A percentile compares a stretch with the other conserved stretches of the same genome.
These are phyloP conservation scores for Ptiloglossa arizonensis DNA, from an alignment of 1,140 invertebrate species.

Conservation along the genomic window DNA sequence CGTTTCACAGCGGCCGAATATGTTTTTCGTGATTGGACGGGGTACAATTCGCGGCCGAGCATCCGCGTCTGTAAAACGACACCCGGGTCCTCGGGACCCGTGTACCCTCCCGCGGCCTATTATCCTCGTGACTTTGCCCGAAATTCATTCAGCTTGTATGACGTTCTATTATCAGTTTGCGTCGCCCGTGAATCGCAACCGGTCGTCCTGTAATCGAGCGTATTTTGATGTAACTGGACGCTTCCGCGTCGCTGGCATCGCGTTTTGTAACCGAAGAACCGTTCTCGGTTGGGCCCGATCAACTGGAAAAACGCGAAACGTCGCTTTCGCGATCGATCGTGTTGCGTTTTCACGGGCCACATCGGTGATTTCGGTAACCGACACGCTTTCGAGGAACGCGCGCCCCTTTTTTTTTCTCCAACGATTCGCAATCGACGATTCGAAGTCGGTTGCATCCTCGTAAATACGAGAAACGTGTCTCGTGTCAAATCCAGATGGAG, in stretches of 20 bases:
- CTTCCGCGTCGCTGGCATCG: not conserved
- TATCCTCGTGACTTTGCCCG: not conserved
- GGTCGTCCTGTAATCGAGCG: slow-evolving; percentile 15
- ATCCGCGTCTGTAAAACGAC: slow-evolving; percentile 13
- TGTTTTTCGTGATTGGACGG: not conserved
- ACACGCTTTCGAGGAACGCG: no score
- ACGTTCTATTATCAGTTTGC: slow-evolving; percentile 17
- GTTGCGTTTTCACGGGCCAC: not conserved
- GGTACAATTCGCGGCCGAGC: not conserved
- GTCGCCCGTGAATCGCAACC: slow-evolving; percentile 9
- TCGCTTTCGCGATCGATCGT: not conserved
- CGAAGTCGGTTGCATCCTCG: no score
- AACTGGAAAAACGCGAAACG: not conserved
- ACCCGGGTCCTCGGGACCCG: not conserved
- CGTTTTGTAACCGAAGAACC: slow-evolving; percentile 12
- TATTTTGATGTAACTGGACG: not conserved
- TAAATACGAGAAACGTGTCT: no score
- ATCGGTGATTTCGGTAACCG: not conserved
- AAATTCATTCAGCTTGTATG: slow-evolving; percentile 4
- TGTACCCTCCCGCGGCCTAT: not conserved
- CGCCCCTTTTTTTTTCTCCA: no score
- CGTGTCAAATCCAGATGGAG: no score
- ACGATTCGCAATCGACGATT: no score
- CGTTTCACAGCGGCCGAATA: not conserved
- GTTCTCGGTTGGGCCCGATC: not conserved